Conservation (phyloP, 2,113 vertebrate species). For the Hippocampus zosterae region DNA sequence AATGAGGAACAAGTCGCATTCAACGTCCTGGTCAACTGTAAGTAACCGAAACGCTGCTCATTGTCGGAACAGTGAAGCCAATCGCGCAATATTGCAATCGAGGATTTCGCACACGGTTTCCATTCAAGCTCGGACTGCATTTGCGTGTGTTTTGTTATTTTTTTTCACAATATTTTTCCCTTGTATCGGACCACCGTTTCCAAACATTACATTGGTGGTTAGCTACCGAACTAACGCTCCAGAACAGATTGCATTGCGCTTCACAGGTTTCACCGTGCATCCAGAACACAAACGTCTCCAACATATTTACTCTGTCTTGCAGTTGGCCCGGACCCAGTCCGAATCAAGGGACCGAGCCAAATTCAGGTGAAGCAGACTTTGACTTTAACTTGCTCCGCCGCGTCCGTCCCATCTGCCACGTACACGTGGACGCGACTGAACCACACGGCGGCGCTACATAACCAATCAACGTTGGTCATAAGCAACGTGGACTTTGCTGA, state of each 20-base stretch:
- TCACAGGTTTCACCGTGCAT: neutral
- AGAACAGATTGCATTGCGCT: neutral
- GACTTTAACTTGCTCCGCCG: slow-evolving; percentile 40
- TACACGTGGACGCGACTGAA: slow-evolving; percentile 50
- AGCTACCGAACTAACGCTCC: neutral
- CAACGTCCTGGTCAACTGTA: slow-evolving; percentile 38
- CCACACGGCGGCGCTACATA: neutral
- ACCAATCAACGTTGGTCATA: slow-evolving; percentile 18
- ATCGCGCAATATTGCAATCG: neutral
- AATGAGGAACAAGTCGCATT: neutral
- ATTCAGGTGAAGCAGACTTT: neutral
- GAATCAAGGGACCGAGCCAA: slow-evolving; percentile 23
- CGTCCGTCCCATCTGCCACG: slow-evolving; percentile 36
- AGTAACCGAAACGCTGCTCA: slow-evolving; percentile 4
- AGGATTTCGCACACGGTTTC: too few relatives aligned
- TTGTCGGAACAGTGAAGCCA: neutral
- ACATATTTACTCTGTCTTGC: neutral
- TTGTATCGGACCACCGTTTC: neutral
- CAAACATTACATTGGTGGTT: neutral
- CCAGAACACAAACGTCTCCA: neutral
- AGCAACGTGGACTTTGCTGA: neutral
- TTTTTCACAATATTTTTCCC: neutral
- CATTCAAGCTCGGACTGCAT: too few relatives aligned
- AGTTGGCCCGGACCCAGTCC: slow-evolving; percentile 60
- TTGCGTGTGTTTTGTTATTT: neutral